Percentiles rank a stretch among this genome's conserved stretches.
Conservation (phyloP, 2,888 invertebrate species). For the Campoplex capitator region DNA sequence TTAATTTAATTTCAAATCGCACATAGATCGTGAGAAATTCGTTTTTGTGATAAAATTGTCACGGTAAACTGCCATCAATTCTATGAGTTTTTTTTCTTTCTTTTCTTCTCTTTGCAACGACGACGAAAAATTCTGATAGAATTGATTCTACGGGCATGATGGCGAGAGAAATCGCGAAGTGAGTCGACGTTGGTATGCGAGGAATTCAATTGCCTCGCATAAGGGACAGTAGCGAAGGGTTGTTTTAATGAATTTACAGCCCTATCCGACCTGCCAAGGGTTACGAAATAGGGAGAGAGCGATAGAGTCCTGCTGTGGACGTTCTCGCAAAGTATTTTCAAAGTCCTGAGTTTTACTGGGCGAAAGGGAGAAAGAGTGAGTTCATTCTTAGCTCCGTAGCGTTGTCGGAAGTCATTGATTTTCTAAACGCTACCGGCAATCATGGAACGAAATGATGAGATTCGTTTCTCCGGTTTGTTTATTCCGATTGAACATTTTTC, state of each 20-base stretch:
- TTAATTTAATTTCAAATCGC: background rate
- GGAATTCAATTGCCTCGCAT: conserved; percentile 80
- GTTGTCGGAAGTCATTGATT: conserved; percentile 48
- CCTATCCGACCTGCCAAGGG: conserved; percentile 46
- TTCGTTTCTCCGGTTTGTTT: too few species aligned
- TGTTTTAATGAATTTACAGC: conserved; percentile 82
- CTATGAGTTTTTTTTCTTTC: background rate
- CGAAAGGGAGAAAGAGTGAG: conserved; percentile 12
- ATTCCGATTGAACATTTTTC: background rate
- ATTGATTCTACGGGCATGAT: conserved; percentile 30
- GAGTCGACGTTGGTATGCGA: conserved; percentile 73
- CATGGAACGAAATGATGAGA: background rate
- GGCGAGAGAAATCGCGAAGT: conserved; percentile 47
- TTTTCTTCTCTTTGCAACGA: background rate
- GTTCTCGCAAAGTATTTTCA: conserved; percentile 38
- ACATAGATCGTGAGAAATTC: background rate
- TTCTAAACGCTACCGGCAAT: conserved; percentile 11
- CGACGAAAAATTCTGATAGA: conserved; percentile 27
- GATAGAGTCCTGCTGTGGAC: conserved; percentile 19
- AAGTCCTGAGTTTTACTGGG: conserved; percentile 43
- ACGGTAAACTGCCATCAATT: background rate
- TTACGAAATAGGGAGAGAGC: conserved; percentile 14
- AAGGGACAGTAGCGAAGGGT: conserved; percentile 80
- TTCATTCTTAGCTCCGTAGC: conserved; percentile 48
- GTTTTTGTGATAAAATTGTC: background rate